phyloP scores from a whole-genome alignment of 2,113 vertebrate species.

The Podocnemis expansa region DNA sequence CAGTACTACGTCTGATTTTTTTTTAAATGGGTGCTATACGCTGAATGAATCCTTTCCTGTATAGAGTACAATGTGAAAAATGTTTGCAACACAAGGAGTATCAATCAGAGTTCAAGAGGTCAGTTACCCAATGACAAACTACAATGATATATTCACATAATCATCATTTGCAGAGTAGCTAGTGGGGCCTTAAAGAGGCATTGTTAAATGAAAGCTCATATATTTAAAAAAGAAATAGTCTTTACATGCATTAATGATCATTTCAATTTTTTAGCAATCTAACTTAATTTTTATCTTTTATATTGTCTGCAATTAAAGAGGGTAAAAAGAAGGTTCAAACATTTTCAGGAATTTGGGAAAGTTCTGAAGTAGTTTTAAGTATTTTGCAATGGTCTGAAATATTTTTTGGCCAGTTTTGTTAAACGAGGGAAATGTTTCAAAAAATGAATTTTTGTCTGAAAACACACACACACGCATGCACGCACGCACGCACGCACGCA shows the following conservation, averaged over 20 bases:
- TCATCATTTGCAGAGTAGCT: not conserved
- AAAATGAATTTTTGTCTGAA: not conserved
- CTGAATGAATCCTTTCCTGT: not conserved
- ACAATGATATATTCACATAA: not conserved
- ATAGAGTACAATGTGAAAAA: not conserved
- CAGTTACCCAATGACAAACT: not conserved
- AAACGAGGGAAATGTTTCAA: not conserved
- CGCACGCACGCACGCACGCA: too few species aligned
- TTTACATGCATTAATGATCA: not conserved
- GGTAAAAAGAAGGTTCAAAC: not conserved
- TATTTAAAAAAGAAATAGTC: not conserved
- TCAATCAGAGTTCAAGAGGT: not conserved
- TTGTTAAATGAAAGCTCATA: not conserved
- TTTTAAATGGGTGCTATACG: not conserved
- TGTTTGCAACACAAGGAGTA: not conserved
- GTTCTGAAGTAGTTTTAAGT: accelerated
- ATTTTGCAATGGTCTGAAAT: not conserved
- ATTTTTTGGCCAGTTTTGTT: not conserved
- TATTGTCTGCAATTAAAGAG: not conserved
- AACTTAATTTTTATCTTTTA: too few species aligned
- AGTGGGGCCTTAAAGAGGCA: not conserved
- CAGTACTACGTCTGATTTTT: not conserved
- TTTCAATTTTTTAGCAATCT: not conserved
- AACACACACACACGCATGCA: too few species aligned
- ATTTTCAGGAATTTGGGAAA: not conserved